Conservation (phyloP, 2,888 invertebrate species). For the Ichneumoninae sp. region DNA sequence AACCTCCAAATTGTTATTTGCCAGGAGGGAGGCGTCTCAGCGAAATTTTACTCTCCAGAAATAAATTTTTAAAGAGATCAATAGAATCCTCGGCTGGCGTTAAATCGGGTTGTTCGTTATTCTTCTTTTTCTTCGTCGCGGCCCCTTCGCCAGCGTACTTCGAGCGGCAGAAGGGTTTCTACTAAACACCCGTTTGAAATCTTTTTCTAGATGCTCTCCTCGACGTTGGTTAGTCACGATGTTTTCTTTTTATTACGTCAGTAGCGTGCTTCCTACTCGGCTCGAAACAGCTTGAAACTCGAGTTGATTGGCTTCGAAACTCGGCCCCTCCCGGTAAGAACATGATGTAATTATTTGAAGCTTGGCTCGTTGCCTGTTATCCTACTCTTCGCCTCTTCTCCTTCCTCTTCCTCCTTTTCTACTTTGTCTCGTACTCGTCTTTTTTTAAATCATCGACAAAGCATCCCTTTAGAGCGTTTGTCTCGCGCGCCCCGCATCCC, state of each 20-base stretch:
- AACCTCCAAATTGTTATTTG: conserved; percentile 25
- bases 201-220: conserved; percentile 24
- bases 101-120: background rate
- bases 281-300: conserved; percentile 66
- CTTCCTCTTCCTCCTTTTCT: background rate
- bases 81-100: background rate
- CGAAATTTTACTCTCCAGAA: conserved; percentile 9
- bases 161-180: conserved; percentile 5
- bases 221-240: conserved; percentile 7
- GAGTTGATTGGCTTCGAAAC: conserved; percentile 73
- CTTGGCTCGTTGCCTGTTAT: conserved; percentile 51
- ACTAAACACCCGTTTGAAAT: conserved; percentile 5
- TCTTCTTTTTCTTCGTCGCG: background rate
- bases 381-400: conserved; percentile 10
- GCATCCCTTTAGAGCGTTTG: conserved; percentile 52
- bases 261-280: conserved; percentile 16
- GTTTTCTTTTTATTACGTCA: conserved; percentile 8
- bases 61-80: background rate
- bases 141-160: background rate
- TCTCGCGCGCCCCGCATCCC: background rate
- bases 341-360: conserved; percentile 73
- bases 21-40: background rate
- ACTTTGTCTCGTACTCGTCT: background rate
- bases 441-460: conserved; percentile 38
- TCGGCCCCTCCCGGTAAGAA: conserved; percentile 66